These are phyloP conservation scores for Crotophaga sulcirostris DNA, from an alignment of 2,113 vertebrate genomes.

Conservation along the genomic window DNA sequence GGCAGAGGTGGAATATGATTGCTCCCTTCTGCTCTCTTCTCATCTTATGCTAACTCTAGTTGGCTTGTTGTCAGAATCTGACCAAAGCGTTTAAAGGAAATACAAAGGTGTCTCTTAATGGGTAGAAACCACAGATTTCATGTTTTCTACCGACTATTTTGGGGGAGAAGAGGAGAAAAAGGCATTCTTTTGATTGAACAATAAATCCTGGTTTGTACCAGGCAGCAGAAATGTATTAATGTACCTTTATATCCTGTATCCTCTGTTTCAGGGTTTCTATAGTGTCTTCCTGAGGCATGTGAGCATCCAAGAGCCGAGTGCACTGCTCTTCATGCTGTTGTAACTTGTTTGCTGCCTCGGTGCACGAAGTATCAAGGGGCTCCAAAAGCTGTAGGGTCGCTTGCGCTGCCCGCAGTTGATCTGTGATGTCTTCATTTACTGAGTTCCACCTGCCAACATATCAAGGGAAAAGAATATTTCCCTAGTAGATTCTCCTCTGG, in stretches of 20 bases:
- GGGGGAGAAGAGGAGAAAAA: neutral
- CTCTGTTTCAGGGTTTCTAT: constrained; percentile 66
- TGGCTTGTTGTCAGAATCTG: neutral
- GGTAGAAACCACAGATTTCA: neutral
- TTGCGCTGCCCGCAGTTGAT: constrained; percentile 63
- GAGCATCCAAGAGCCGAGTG: constrained; percentile 40
- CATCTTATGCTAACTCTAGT: neutral
- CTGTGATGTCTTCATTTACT: constrained; percentile 68
- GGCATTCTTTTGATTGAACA: neutral
- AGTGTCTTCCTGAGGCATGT: constrained; percentile 36
- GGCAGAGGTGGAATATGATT: neutral
- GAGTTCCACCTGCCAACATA: constrained; percentile 79
- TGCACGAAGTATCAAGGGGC: constrained; percentile 4
- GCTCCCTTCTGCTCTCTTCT: neutral
- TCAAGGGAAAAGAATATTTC: neutral
- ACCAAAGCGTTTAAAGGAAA: neutral
- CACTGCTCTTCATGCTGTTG: constrained; percentile 67
- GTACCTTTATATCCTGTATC: constrained; percentile 77
- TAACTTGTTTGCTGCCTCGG: constrained; percentile 64
- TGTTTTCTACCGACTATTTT: neutral
- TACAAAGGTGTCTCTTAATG: neutral
- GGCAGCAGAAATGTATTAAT: neutral
- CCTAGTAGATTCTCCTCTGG: neutral
- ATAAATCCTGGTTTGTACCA: neutral
- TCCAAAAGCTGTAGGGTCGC: constrained; percentile 78